These are phyloP conservation scores for Cyaniris semiargus DNA, from an alignment of 2,888 invertebrate species.

Conservation along the genomic window DNA sequence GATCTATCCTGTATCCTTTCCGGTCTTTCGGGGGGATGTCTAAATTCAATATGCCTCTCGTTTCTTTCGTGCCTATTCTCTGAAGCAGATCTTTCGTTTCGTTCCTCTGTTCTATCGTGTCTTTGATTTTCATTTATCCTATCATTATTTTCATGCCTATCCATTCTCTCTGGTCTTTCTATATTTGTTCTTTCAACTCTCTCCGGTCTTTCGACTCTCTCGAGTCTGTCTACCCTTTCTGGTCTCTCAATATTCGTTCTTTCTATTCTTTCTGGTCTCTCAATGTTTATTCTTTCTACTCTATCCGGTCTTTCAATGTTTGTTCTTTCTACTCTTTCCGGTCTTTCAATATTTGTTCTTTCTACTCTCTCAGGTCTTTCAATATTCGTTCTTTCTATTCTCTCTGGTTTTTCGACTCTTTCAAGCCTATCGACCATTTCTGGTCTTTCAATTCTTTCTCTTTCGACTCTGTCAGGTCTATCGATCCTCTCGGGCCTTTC, in stretches of 20 bases:
- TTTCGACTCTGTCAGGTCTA: conserved; percentile 37
- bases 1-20: conserved; percentile 48
- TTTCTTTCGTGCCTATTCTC: conserved; percentile 40
- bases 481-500: conserved; percentile 24
- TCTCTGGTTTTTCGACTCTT: conserved; percentile 37
- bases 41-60: conserved; percentile 50
- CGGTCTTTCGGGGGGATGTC: conserved; percentile 59
- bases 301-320: not conserved
- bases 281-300: not conserved
- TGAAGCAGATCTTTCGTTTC: conserved; percentile 44
- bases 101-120: conserved; percentile 43
- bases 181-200: conserved; percentile 25
- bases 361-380: conserved; percentile 27
- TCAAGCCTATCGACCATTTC: conserved; percentile 45
- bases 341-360: not conserved
- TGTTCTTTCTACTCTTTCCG: conserved; percentile 16
- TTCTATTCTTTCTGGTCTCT: conserved; percentile 37
- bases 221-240: conserved; percentile 46
- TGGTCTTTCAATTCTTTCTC: conserved; percentile 44
- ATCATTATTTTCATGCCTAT: conserved; percentile 34
- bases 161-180: conserved; percentile 37
- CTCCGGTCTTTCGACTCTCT: conserved; percentile 36
- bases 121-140: conserved; percentile 37
- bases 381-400: conserved; percentile 34
- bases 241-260: conserved; percentile 43